Evolutionary conservation across 2,888 invertebrate species (phyloP).

Genomic region (Pollenia amentaria): DNA sequence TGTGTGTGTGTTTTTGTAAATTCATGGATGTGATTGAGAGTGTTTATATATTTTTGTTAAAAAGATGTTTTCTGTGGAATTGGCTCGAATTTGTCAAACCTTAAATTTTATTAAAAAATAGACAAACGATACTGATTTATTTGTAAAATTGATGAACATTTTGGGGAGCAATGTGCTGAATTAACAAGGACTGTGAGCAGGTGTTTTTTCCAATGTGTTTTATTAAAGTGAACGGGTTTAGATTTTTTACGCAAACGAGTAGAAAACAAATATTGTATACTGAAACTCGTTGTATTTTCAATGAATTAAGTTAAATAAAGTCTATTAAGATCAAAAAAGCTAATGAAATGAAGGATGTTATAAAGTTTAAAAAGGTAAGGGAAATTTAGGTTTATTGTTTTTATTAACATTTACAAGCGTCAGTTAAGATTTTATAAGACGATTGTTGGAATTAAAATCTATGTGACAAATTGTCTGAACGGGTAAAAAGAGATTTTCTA

Average conservation of each 20-base stretch:
- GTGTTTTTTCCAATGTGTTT: not conserved
- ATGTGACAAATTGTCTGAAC: not conserved
- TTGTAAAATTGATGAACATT: conserved; percentile 60
- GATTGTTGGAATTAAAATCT: not conserved
- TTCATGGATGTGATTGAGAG: not conserved
- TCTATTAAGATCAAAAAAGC: not conserved
- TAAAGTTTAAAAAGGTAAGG: not conserved
- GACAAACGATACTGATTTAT: conserved; percentile 50
- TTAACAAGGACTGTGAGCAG: not conserved
- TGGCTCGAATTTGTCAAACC: conserved; percentile 59
- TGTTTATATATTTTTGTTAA: not conserved
- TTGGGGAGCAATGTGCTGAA: not conserved
- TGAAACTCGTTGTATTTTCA: not conserved
- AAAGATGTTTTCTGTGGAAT: conserved; percentile 13
- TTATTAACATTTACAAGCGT: not conserved
- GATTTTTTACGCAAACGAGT: conserved; percentile 10
- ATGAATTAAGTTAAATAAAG: conserved; percentile 1
- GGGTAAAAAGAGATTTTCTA: not conserved
- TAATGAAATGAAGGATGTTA: conserved; percentile 11
- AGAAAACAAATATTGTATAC: not conserved
- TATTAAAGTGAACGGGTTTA: conserved; percentile 19
- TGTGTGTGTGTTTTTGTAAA: not conserved
- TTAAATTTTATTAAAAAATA: conserved; percentile 52
- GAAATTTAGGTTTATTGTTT: not conserved
- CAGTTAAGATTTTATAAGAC: not conserved